Evolutionary conservation across 2,888 invertebrate genomes (phyloP), one percentile per base, ranked within the genome.

Genomic region (Cylloceria caligata): DNA sequence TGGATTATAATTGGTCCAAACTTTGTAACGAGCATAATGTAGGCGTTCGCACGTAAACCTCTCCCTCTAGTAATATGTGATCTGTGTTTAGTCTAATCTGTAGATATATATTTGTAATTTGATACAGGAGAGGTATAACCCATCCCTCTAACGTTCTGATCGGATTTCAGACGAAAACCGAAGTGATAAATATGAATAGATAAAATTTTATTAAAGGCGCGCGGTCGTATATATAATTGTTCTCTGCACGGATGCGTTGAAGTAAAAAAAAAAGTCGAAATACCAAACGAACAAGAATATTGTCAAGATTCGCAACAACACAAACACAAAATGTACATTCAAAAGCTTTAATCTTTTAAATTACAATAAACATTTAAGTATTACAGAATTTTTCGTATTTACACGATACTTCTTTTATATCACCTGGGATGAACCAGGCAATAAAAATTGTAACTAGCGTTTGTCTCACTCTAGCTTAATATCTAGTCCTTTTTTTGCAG

Each of bases 291-390:
- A 64, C 52, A 36, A 81, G 36, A 65, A 71, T 60, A 78, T 67
- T 57, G 75, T 42, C 42, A 64, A 60, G 45, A 62, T 47, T 69
- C 65, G 60, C 65, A 47, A 75, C n/a, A n/a, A 52, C 65, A 64
- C 62, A 47, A n/a, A 47, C 30, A 68, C 64, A 13, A 74, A 60
- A 83, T 80, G 84, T 90, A 90, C 90, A 90, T 89, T 90, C 85
- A 88, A 91, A 91, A 90, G 89, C 90, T 91, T 90, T 91, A 91
- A 91, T 91, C 84, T 89, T 89, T 90, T 87, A 90, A 91, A 90
- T 90, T 88, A 91, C 90, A 90, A 86, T 89, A 88, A 90, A 89
- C 89, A 89, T 90, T 88, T 69, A 88, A 88, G 88, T 90, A 89
- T 87, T 90, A 90, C 89, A 90, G 87, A 89, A 88, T 55, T 39